These are phyloP conservation scores for Drosophila picticornis DNA, from an alignment of 2,888 invertebrate species.

Conservation along the genomic window DNA sequence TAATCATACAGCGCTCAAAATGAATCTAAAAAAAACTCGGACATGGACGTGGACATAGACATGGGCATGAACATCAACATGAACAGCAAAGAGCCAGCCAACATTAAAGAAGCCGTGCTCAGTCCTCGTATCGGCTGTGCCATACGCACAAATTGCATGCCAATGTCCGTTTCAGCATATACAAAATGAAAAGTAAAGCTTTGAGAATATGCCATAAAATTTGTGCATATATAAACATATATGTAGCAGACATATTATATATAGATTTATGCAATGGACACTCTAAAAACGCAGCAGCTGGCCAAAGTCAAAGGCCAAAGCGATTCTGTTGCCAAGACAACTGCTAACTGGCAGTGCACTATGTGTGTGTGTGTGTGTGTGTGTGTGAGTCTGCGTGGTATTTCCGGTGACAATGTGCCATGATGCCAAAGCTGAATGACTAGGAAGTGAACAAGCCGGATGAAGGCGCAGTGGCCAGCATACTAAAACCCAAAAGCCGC, in stretches of 20 bases:
- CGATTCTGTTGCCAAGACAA: conserved; percentile 68
- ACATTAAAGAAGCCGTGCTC: not conserved
- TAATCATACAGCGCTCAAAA: not conserved
- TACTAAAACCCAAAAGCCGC: conserved; percentile 45
- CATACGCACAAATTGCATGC: conserved; percentile 66
- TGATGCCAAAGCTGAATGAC: conserved; percentile 55
- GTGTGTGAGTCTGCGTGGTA: conserved; percentile 43
- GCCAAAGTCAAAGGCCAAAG: conserved; percentile 36
- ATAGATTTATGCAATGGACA: conserved; percentile 4
- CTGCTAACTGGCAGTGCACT: conserved; percentile 59
- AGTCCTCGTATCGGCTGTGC: conserved; percentile 31
- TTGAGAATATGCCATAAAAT: conserved; percentile 30
- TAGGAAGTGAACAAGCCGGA: conserved; percentile 66
- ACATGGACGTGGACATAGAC: not conserved
- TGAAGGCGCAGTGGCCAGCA: conserved; percentile 55
- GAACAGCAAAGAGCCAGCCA: conserved; percentile 4
- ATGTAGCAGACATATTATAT: not conserved
- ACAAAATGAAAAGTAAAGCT: conserved; percentile 39
- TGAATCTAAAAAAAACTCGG: not conserved
- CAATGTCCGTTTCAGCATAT: conserved; percentile 53
- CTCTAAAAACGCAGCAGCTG: conserved; percentile 40
- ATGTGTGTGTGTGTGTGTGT: conserved; percentile 21
- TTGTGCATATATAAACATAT: conserved; percentile 3
- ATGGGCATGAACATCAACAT: not conserved
- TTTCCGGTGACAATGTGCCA: conserved; percentile 80